Conservation (phyloP, 2,797 vertebrate species). For the Sparidentex hasta region DNA sequence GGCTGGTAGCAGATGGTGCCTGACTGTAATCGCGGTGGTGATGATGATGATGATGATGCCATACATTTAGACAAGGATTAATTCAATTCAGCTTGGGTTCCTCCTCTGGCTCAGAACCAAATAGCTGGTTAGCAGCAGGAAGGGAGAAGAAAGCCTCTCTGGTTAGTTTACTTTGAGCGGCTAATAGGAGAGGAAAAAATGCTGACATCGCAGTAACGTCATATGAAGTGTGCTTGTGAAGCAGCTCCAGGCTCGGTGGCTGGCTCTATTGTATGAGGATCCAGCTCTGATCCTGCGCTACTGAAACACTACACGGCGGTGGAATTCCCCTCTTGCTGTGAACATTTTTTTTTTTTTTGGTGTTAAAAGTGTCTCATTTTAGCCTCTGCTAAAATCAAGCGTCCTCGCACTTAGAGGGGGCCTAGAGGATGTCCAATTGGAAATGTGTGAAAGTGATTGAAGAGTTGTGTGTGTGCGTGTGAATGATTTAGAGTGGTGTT, state of each 20-base stretch:
- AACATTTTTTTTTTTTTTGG: slow-evolving; percentile 7
- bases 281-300: slow-evolving; percentile 35
- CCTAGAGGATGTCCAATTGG: slow-evolving; percentile 17
- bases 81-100: slow-evolving; percentile 44
- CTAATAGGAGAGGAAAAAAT: slow-evolving; percentile 26
- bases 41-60: slow-evolving; percentile 45
- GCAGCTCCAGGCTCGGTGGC: slow-evolving; percentile 36
- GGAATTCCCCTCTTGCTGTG: slow-evolving; percentile 49
- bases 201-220: slow-evolving; percentile 50
- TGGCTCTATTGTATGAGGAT: slow-evolving; percentile 46
- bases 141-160: neutral
- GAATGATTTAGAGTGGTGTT: slow-evolving; percentile 56
- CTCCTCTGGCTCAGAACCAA: slow-evolving; percentile 4
- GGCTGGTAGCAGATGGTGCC: slow-evolving; percentile 79
- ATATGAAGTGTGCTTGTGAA: slow-evolving; percentile 55
- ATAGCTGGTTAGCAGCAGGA: neutral
- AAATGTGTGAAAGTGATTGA: slow-evolving; percentile 63
- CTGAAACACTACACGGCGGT: slow-evolving; percentile 6
- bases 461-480: slow-evolving; percentile 14
- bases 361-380: slow-evolving; percentile 47
- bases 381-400: slow-evolving; percentile 21
- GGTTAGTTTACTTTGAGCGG: slow-evolving; percentile 30
- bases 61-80: slow-evolving; percentile 60
- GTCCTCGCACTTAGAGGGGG: neutral
- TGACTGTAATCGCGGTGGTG: slow-evolving; percentile 54